Conservation (phyloP, 2,888 invertebrate species). For the Salticus scenicus region DNA sequence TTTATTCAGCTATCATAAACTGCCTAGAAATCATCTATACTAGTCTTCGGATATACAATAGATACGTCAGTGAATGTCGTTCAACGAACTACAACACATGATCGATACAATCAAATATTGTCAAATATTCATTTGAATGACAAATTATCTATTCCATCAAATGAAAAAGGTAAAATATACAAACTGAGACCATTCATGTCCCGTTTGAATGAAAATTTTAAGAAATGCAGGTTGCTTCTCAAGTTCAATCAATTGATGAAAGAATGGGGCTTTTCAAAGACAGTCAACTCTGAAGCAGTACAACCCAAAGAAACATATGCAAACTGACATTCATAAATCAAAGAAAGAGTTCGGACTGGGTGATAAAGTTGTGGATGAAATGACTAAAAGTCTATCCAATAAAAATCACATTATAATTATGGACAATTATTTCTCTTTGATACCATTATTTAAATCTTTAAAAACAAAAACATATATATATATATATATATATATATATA, state of each 20-base stretch:
- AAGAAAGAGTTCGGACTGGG: background rate
- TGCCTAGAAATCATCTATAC: too few relatives aligned
- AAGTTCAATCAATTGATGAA: conserved; percentile 22
- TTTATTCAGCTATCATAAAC: too few relatives aligned
- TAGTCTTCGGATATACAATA: too few relatives aligned
- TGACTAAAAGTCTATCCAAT: too few relatives aligned
- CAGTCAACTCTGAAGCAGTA: background rate
- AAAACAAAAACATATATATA: conserved; percentile 30
- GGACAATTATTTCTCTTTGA: conserved; percentile 26
- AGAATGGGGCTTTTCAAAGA: conserved; percentile 10
- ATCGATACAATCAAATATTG: conserved; percentile 24
- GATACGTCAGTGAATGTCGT: background rate
- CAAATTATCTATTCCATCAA: background rate
- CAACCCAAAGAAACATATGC: background rate
- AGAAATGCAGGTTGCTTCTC: background rate
- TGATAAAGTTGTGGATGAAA: too few relatives aligned
- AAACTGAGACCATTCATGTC: background rate
- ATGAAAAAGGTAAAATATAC: background rate
- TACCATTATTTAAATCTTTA: conserved; percentile 26
- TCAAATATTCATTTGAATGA: background rate
- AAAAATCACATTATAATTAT: conserved; percentile 17
- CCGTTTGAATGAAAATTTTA: conserved; percentile 9
- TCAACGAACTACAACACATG: conserved; percentile 6
- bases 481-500: too few relatives aligned
- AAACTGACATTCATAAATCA: background rate